Base-by-base conservation (phyloP, 2,888 invertebrate genomes). In the Mycalesis mineus region DNA sequence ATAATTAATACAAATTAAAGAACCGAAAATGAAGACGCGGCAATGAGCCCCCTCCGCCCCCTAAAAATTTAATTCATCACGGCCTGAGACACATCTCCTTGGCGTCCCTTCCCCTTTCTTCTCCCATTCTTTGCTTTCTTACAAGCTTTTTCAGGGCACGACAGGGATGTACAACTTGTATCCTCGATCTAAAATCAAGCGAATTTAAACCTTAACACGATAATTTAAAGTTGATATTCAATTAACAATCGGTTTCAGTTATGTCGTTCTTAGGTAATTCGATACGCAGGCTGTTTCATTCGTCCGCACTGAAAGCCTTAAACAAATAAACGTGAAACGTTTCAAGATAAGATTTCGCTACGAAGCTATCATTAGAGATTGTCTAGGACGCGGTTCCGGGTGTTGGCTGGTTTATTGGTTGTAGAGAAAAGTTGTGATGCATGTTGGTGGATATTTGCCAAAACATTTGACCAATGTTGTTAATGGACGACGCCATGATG, bases 21-120 rank as follows among this genome's bases (percentile, higher is more conserved):
- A 77, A 82, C 80, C 80, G 80, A 79, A 78, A 82, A 84, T 80
- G 81, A 82, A 83, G 85, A 82, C 82, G 80, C 84, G 81, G 77
- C 80, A 76, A 81, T 78, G 81, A 80, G 81, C 79, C 77, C 81
- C 69, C 69, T 71, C 76, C 80, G 78, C 88, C 88, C 88, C 79
- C 87, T 87, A 88, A 88, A 88, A 89, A 89, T 89, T 89, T 88
- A 89, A 89, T 89, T 89, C 89, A 88, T 88, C 89, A 89, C 86
- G 80, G 69, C 75, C 72, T 80, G 84, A 85, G 88, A 88, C 88
- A 87, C 84, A 85, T 88, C 88, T 84, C 82, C 84, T 79, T 72
- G 68, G 71, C 78, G 83, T 83, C 84, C 84, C 84, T 80, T 82
- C 82, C 86, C 88, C 82, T 83, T 86, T 86, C 81, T 85, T 82